Conservation (phyloP, 2,888 invertebrate genomes). For the Ormyrus pomaceus region DNA sequence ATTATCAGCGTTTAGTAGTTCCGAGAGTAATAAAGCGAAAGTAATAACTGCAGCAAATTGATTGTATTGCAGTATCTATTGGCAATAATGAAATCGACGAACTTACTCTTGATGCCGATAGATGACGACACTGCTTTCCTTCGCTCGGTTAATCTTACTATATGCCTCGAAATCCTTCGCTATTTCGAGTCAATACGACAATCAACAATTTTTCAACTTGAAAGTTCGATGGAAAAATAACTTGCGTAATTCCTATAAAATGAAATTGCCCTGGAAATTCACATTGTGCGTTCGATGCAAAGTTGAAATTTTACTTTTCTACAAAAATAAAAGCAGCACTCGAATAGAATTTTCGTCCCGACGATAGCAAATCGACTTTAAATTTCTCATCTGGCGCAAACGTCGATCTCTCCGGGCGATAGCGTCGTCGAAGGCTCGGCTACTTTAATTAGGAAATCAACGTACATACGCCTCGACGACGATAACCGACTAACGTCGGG, state of each 20-base stretch:
- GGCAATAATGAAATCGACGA: slow-evolving; percentile 15
- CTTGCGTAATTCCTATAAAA: no score
- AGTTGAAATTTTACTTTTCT: no score
- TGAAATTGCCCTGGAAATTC: background rate
- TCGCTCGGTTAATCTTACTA: background rate
- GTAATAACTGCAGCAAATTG: background rate
- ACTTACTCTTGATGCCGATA: slow-evolving; percentile 34
- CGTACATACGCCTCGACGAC: slow-evolving; percentile 15
- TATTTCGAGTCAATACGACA: background rate
- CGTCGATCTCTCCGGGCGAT: slow-evolving; percentile 17
- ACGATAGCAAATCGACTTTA: slow-evolving; percentile 11
- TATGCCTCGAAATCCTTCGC: background rate
- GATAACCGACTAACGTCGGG: slow-evolving; percentile 39
- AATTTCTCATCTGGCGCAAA: slow-evolving; percentile 13
- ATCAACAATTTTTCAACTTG: background rate
- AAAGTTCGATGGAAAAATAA: no score
- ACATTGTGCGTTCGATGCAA: background rate
- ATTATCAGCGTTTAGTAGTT: background rate
- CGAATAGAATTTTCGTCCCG: background rate
- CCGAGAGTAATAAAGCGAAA: background rate
- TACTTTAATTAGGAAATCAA: slow-evolving; percentile 52
- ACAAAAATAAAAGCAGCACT: background rate
- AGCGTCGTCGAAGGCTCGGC: slow-evolving; percentile 19
- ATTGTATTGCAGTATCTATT: slow-evolving; percentile 8
- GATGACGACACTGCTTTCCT: slow-evolving; percentile 51